Conservation (phyloP, 2,888 invertebrate genomes). For the Diadromus collaris region DNA sequence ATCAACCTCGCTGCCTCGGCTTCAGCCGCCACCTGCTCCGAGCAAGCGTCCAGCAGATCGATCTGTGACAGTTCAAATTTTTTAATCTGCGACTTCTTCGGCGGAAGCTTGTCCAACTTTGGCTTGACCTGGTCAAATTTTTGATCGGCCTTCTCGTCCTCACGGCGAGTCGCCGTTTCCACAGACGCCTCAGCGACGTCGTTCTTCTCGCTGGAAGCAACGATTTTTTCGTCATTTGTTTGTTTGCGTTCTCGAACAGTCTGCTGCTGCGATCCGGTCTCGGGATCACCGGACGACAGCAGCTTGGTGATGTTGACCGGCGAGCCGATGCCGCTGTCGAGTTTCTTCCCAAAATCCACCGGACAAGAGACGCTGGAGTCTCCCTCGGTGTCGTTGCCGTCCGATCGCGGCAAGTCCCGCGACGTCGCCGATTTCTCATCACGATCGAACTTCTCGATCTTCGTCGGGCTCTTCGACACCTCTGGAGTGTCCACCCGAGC, state of each 20-base stretch:
- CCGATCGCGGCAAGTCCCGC: background rate
- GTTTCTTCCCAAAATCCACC: slow-evolving; percentile 45
- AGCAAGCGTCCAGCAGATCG: slow-evolving; percentile 68
- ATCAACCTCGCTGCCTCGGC: slow-evolving; percentile 45
- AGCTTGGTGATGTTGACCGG: slow-evolving; percentile 49
- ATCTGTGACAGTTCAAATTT: slow-evolving; percentile 77
- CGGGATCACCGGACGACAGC: slow-evolving; percentile 40
- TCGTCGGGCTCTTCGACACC: slow-evolving; percentile 1
- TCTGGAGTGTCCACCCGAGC: background rate
- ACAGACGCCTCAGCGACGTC: slow-evolving; percentile 10
- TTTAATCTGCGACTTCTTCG: slow-evolving; percentile 78
- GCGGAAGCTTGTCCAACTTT: slow-evolving; percentile 71
- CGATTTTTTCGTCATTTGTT: slow-evolving; percentile 27
- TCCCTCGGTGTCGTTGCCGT: slow-evolving; percentile 27
- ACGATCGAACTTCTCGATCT: slow-evolving; percentile 3
- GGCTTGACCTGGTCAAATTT: slow-evolving; percentile 50
- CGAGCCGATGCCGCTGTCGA: slow-evolving; percentile 43
- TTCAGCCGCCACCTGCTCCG: slow-evolving; percentile 47
- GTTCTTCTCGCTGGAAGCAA: slow-evolving; percentile 3
- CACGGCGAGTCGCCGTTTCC: slow-evolving; percentile 42
- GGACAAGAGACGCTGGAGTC: slow-evolving; percentile 33
- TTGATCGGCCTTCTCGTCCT: slow-evolving; percentile 29
- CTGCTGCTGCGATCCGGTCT: slow-evolving; percentile 9
- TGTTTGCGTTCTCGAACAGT: slow-evolving; percentile 11
- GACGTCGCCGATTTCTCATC: slow-evolving; percentile 4